Percentiles rank a stretch among this genome's conserved stretches.
Evolutionary conservation across 2,113 vertebrate genomes (phyloP).

Genomic region (Macroglossus sobrinus): DNA sequence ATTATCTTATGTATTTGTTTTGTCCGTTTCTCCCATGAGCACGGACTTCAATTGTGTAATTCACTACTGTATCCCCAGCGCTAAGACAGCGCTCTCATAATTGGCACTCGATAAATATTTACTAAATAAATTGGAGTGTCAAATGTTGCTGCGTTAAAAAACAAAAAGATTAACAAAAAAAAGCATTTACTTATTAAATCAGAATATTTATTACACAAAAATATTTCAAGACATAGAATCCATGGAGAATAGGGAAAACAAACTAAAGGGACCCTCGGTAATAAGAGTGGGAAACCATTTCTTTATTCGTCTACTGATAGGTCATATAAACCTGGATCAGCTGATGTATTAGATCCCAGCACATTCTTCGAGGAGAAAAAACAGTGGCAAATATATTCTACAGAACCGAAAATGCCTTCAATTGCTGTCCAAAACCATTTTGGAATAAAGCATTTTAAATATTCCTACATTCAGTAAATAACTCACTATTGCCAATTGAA

Average conservation of each 20-base stretch:
- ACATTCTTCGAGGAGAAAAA: neutral
- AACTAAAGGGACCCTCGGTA: neutral
- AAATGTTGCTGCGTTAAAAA: neutral
- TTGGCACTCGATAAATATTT: neutral
- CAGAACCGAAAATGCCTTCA: conserved; percentile 11
- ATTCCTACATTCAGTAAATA: neutral
- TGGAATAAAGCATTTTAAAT: conserved; percentile 15
- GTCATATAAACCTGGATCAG: neutral
- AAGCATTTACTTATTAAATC: conserved; percentile 25
- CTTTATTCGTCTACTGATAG: neutral
- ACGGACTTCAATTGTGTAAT: neutral
- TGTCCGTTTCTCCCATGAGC: neutral
- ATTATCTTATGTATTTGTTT: neutral
- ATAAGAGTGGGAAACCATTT: neutral
- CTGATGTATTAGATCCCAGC: neutral
- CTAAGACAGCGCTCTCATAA: neutral
- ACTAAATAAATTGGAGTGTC: conserved; percentile 9
- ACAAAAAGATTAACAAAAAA: neutral
- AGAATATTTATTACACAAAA: neutral
- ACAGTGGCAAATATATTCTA: neutral
- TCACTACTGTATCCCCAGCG: neutral
- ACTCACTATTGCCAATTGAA: neutral
- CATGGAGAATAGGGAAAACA: neutral
- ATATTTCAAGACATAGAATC: conserved; percentile 11
- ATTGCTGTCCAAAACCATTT: neutral